phyloP scores from a whole-genome alignment of 2,113 vertebrate species.

The Chamaea fasciata region DNA sequence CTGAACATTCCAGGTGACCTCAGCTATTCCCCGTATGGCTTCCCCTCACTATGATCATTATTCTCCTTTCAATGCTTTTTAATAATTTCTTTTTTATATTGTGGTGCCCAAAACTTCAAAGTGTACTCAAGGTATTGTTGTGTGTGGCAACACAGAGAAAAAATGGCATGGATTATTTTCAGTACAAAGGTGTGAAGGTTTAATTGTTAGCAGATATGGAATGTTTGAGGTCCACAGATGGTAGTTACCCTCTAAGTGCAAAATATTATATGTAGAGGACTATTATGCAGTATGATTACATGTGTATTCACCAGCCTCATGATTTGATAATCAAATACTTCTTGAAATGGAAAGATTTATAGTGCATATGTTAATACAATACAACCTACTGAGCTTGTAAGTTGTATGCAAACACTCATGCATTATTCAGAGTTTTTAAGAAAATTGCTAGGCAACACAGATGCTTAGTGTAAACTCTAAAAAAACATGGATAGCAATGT shows the following conservation, averaged over 20 bases:
- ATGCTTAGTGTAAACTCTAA: neutral
- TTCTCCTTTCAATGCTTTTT: neutral
- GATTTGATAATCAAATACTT: constrained; percentile 37
- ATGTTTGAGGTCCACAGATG: neutral
- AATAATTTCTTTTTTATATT: neutral
- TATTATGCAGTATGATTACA: neutral
- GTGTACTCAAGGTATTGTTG: neutral
- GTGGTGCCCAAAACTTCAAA: neutral
- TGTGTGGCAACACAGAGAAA: neutral
- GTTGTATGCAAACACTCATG: constrained; percentile 12
- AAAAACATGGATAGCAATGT: neutral
- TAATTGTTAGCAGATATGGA: neutral
- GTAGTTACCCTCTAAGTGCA: neutral
- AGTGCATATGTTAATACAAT: constrained; percentile 19
- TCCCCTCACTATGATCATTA: neutral
- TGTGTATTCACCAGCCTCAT: constrained; percentile 1
- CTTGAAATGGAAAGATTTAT: constrained; percentile 9
- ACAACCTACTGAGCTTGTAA: neutral
- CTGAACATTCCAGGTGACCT: neutral
- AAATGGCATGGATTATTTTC: neutral
- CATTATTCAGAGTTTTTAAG: constrained; percentile 51
- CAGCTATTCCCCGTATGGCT: accelerated
- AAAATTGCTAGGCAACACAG: constrained; percentile 37
- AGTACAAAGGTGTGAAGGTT: neutral
- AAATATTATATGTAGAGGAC: constrained; percentile 1